phyloP scores from a whole-genome alignment of 2,797 vertebrate genomes.

The Ctenopoma kingsleyae region DNA sequence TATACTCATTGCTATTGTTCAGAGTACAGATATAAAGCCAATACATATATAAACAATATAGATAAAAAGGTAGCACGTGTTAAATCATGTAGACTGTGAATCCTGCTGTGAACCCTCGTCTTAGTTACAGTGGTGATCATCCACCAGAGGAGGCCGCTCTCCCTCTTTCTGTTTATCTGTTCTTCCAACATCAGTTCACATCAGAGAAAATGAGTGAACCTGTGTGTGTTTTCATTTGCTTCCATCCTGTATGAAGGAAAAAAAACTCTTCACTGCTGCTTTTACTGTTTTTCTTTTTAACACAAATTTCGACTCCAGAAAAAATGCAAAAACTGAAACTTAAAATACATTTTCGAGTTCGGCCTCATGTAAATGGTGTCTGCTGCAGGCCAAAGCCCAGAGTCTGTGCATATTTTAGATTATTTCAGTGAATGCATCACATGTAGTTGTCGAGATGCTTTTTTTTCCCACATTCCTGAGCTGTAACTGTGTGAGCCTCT shows the following conservation, averaged over 20 bases:
- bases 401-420: not conserved
- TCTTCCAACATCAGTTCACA: not conserved
- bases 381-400: not conserved
- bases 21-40: no score
- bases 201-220: not conserved
- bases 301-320: not conserved
- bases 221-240: not conserved
- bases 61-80: no score
- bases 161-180: conserved; percentile 15
- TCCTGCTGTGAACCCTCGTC: no score
- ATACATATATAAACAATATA: no score
- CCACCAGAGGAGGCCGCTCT: conserved; percentile 63
- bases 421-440: not conserved
- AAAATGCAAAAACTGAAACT: not conserved
- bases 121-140: not conserved
- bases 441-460: conserved; percentile 1
- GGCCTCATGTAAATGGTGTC: not conserved
- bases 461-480: conserved; percentile 34
- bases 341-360: no score
- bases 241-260: not conserved
- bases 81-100: no score
- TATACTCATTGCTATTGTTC: no score
- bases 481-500: conserved; percentile 18
- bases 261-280: not conserved
- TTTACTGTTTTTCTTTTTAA: not conserved